Evolutionary conservation across 37 sponge, comb jelly and placozoan species (phyloP), one percentile per base, ranked within the genome.

Genomic region (Dysidea cf. avara): DNA sequence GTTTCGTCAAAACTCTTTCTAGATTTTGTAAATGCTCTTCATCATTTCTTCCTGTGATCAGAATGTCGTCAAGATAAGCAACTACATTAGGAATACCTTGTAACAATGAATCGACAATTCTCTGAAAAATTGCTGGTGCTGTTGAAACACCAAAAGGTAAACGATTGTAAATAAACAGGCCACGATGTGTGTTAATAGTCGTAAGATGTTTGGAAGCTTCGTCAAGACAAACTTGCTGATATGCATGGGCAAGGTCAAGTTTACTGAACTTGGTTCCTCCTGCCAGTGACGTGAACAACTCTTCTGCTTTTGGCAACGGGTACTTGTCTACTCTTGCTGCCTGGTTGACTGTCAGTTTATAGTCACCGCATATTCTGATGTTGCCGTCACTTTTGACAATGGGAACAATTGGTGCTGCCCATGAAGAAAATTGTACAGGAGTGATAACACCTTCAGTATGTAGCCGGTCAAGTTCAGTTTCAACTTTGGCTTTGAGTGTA

Each of bases 331-430:
- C 54, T 28, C 53, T 55, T 20, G 70, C 36, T 25, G 80, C 57
- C 25, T 50, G 69, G 21, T 79, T 79, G n/a, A 68, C 29, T 39
- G 80, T 79, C 16, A 54, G 24, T 4, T 69, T 69, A 47, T 69
- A 79, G 57, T 79, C 80, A 18, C 80, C 61, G 56, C 80, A 79
- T 6, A 79, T 1, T 32, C 80, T 4, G 17, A 79, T 56, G 2
- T 18, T 46, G 16, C 34, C 51, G 33, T 69, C 80, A 11, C 55
- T 47, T 55, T 79, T 79, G 59, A 24, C 29, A 21, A 69, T 62
- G 38, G 60, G 59, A 7, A 79, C 80, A 39, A 79, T 56, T 2
- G 80, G 60, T 9, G 80, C 30, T 26, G 61, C 80, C 80, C 80
- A 79, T n/a, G 68, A 69, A 34, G 68, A 48, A 43, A 37, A 43